Percentiles rank a stretch among this genome's conserved stretches.
Conservation (phyloP, 2,113 vertebrate species). For the Deroptyus accipitrinus region DNA sequence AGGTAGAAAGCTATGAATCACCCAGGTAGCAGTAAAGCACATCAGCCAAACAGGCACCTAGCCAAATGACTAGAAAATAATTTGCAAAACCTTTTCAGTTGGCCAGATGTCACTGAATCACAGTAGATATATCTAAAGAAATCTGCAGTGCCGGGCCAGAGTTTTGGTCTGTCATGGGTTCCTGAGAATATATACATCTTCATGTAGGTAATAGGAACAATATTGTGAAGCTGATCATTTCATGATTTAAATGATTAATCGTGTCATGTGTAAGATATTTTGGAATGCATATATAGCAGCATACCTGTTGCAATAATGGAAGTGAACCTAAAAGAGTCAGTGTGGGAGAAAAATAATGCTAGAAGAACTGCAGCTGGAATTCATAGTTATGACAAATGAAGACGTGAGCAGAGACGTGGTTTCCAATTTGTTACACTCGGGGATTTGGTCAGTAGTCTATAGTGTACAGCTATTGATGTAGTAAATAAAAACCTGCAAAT, state of each 20-base stretch:
- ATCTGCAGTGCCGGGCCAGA: neutral
- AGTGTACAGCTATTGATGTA: neutral
- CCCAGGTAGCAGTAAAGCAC: neutral
- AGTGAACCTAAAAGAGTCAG: neutral
- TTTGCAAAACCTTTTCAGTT: neutral
- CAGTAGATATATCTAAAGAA: neutral
- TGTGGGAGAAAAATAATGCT: neutral
- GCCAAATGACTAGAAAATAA: neutral
- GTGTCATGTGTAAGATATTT: neutral
- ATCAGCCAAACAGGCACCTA: neutral
- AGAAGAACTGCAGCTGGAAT: neutral
- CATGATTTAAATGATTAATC: neutral
- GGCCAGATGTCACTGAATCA: neutral
- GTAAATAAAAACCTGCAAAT: slow-evolving; percentile 19
- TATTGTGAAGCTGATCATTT: neutral
- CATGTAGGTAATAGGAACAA: neutral
- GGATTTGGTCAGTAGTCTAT: neutral
- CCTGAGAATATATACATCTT: neutral
- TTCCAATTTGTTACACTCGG: neutral
- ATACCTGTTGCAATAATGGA: neutral
- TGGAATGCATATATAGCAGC: neutral
- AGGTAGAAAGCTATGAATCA: neutral
- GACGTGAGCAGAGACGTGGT: neutral
- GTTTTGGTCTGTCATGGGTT: neutral
- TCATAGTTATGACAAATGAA: neutral